Base-by-base conservation (phyloP, 2,888 invertebrate species). In the Ferrisia virgata region DNA sequence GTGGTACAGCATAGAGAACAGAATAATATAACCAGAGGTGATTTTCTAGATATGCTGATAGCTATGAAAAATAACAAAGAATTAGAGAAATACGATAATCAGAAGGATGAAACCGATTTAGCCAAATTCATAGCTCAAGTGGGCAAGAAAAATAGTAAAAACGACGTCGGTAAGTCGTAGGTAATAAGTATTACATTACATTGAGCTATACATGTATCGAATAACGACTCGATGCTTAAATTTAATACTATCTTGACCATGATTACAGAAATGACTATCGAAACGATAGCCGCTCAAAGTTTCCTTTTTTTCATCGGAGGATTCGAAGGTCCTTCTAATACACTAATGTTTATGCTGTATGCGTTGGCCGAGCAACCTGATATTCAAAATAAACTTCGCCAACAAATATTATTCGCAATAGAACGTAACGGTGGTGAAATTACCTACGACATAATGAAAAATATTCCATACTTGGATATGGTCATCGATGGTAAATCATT, bases 291-390 rank as follows among this genome's bases (percentile, higher is more conserved):
- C 0, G 58, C 58, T 13, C 58, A 64, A 11, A 25, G 58, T 28
- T 64, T 64, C 28, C 28, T 28, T 25, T 64, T 64, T 13, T 64
- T 28, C 15, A 3, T 28, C 3, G 58, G 25, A 8, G 58, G 58
- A 88, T 90, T 89, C 86, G 91, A 91, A 86, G 91, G 91, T 0
- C 90, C 91, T 0, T 91, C 91, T 0, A 90, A 91, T 0, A 91
- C 91, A 0, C 88, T 92, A 78, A 90, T 91, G 25, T 92, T 91
- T 86, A 88, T 90, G 9, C 88, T 92, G 47, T 89, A 91, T 86
- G 91, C 91, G 87, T 87, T 92, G 81, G 91, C 91, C 0, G 88
- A 90, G 0, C 88, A 91, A 85, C 90, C 89, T 2, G 88, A 89
- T 4, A 87, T 90, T 9, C 91, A 92, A 85, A 87, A 89, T 0